Base-by-base conservation (phyloP, 2,888 invertebrate genomes). In the Rhodophaea formosa region DNA sequence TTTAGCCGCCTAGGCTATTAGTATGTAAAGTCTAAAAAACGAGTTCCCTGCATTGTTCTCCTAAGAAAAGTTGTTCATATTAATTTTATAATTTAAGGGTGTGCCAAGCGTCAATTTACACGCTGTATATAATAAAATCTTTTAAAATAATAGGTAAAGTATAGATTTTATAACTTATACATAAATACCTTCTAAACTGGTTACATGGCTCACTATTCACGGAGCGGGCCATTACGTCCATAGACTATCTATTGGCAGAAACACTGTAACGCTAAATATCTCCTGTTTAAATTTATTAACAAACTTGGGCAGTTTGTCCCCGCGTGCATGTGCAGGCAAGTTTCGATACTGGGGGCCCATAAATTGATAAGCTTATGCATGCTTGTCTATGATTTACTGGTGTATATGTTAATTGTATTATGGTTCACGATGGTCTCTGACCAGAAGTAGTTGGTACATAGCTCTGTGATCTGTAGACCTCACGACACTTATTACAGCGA, bases 261-360 rank as follows among this genome's bases (percentile, higher is more conserved):
- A 46, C 39, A 10, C 39, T 39, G 23, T 47, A 47, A 39, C 23
- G 15, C 30, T 49, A 74, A 79, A 84, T 83, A 84, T 80, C 76
- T 77, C 74, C 70, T 69, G 79, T 86, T 87, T 84, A 84, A 88
- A 88, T 88, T 86, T 88, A 88, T 86, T 72, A 75, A 72, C 74
- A 75, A 88, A 88, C 83, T 88, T 88, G 81, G 73, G 72, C 82
- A 79, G 77, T 81, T 80, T 75, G 79, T 76, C 72, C 75, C 58
- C 64, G 67, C 70, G 68, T 81, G 79, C 79, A 79, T 75, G 78
- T 79, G 76, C 76, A 79, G 79, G 72, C 75, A 87, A 88, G 80
- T 86, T 87, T 80, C 84, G 80, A 85, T 87, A 85, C 86, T 75
- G 62, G 69, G 86, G 83, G 78, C 76, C 84, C 75, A 86, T 88